Evolutionary conservation across 53 echinoderm and acorn worm species (phyloP).

Genomic region (Crossaster papposus): DNA sequence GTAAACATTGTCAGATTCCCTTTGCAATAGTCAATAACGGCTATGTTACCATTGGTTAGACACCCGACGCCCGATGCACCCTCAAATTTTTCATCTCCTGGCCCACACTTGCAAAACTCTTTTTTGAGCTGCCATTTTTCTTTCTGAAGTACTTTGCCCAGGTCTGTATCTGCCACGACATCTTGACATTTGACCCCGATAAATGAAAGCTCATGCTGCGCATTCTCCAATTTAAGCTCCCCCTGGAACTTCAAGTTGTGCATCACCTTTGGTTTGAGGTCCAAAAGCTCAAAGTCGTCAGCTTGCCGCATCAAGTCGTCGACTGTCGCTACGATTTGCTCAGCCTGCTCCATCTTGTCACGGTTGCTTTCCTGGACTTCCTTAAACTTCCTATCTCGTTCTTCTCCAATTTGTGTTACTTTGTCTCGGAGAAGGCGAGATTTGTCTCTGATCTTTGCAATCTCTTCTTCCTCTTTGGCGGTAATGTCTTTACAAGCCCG

Average conservation of each 20-base stretch:
- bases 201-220: not conserved
- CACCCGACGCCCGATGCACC: not conserved
- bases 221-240: not conserved
- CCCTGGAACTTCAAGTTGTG: constrained; percentile 28
- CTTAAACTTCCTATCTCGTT: not conserved
- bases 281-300: constrained; percentile 39
- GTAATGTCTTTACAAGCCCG: constrained; percentile 31
- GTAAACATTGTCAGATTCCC: not conserved
- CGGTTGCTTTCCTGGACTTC: not conserved
- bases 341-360: constrained; percentile 13
- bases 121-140: constrained; percentile 6
- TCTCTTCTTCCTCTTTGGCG: constrained; percentile 35
- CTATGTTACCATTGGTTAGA: constrained; percentile 15
- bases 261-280: constrained; percentile 24
- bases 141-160: constrained; percentile 9
- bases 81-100: not conserved
- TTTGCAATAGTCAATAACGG: not conserved
- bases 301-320: constrained; percentile 39
- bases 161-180: constrained; percentile 5
- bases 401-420: not conserved
- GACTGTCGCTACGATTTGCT: constrained; percentile 23
- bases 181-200: constrained; percentile 28
- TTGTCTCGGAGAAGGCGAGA: constrained; percentile 21
- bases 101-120: constrained; percentile 15
- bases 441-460: constrained; percentile 23